Evolutionary conservation across 2,113 vertebrate species (phyloP), one percentile per base, ranked within the genome.

Genomic region (Anarhynchus alexandrinus): DNA sequence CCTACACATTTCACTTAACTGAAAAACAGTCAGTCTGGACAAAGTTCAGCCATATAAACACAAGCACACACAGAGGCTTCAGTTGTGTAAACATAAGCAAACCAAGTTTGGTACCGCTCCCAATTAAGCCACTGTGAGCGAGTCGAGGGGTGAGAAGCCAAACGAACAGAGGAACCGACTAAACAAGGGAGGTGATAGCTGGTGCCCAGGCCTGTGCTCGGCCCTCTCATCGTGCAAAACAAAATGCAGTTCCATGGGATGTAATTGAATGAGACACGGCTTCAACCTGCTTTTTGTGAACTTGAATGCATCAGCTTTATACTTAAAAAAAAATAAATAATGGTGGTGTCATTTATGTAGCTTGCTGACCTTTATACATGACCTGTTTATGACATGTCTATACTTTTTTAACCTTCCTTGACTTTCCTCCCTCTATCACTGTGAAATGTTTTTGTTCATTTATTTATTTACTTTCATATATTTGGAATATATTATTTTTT

Each of bases 301-400:
- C 12, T 3, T 83, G 15, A 66, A 42, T 51, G 49, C 15, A 30
- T 74, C 47, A 43, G 29, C 29, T 70, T n/a, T 40, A 49, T 15
- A 42, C 12, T 47, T 43, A 2, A 58, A 73, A 58, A 87, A 85
- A 64, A 54, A 55, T 43, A 77, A 52, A 42, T 40, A 61, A 26
- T 40, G 1, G 47, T 32, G 6, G 40, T 64, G 34, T 82, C n/a
- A 55, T 76, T 49, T 90, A 65, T 55, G 38, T 49, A 70, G 45
- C 71, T 90, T 88, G 22, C 23, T 96, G 92, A 90, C 87, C 58
- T 95, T 94, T 92, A 67, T 17, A 58, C 6, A 36, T 18, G 47
- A 64, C 64, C 67, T 88, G 45, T 83, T 88, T 82, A 78, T 40
- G 79, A 81, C 42, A 78, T 30, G 9, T n/a, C 26, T 78, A 23